Evolutionary conservation across 35 echinoderm and acorn worm genomes (phyloP), one percentile per base, ranked within the genome.

Genomic region (Patiria miniata): DNA sequence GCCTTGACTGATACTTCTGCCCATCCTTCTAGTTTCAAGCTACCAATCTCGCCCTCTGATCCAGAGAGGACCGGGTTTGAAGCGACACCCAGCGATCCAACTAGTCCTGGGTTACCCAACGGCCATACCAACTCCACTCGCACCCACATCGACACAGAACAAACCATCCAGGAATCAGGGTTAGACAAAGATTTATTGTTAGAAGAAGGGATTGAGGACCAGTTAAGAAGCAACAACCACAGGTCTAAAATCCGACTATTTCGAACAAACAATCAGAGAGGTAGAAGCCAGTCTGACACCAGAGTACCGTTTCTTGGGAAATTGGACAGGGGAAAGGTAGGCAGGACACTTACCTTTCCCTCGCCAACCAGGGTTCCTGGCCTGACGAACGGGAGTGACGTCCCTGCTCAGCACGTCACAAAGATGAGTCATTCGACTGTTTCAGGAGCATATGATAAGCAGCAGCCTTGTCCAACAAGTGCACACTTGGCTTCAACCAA

Each of bases 1-100:
- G 96, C 96, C 68, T 84, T 99, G 86, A 99, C 96, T 90, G 96
- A 99, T 60, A 89, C 96, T 82, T 87, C 96, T 85, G 93, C 96
- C 81, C 96, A 99, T 89, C 85, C 96, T 78, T 86, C 84, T 87
- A 90, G 65, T 83, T 99, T 94, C 79, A 99, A 99, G 93, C 90
- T 99, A 77, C 96, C 96, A 54, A 86, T 93, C 37, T 94, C 96
- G 58, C 92, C 96, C 36, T 86, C 89, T 34, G 91, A 94, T 80
- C 92, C 96, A 42, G 96, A 89, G 32, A 51, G 36, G 53, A 53
- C 82, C 57, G 88, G 88, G 37, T 65, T 90, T 18, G 80, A 90
- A 68, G 58, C 88, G 33, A 79, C 79, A 50, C 86, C 83, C 61
- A 77, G 84, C 88, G 79, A 91, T 78, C 89, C 90, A 51, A 88